These are phyloP conservation scores for Falco rusticolus DNA, from an alignment of 2,797 vertebrate genomes.

Conservation along the genomic window DNA sequence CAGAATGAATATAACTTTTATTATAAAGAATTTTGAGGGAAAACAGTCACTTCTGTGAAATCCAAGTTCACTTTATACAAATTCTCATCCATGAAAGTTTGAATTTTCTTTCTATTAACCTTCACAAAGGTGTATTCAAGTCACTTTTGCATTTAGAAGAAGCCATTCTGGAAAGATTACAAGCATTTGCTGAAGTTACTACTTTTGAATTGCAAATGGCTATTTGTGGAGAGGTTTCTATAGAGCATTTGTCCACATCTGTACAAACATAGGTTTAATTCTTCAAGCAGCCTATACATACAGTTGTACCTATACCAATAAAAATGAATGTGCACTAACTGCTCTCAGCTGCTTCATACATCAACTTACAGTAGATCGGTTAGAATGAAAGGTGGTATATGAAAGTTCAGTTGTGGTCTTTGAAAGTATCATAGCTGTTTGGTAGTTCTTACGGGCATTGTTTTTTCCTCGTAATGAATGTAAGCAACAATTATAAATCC, in stretches of 20 bases:
- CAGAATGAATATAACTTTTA: neutral
- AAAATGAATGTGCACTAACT: neutral
- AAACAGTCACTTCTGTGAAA: neutral
- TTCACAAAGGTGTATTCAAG: neutral
- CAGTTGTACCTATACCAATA: neutral
- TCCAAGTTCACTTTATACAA: neutral
- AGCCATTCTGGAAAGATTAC: neutral
- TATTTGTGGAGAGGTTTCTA: neutral
- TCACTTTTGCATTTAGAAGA: neutral
- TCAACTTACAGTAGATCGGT: neutral
- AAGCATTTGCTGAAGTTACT: neutral
- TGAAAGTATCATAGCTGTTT: neutral
- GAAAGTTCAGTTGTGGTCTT: neutral
- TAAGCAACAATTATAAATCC: neutral
- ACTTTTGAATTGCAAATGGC: slow-evolving; percentile 15
- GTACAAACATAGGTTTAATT: neutral
- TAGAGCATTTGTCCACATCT: neutral
- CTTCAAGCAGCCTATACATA: neutral
- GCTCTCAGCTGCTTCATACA: neutral
- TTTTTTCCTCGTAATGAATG: neutral
- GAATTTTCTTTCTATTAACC: neutral
- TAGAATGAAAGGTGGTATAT: neutral
- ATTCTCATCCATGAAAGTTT: neutral
- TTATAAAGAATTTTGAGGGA: neutral
- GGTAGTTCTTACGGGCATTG: neutral